Conservation (phyloP, 2,888 invertebrate genomes). For the Idaea aversata region DNA sequence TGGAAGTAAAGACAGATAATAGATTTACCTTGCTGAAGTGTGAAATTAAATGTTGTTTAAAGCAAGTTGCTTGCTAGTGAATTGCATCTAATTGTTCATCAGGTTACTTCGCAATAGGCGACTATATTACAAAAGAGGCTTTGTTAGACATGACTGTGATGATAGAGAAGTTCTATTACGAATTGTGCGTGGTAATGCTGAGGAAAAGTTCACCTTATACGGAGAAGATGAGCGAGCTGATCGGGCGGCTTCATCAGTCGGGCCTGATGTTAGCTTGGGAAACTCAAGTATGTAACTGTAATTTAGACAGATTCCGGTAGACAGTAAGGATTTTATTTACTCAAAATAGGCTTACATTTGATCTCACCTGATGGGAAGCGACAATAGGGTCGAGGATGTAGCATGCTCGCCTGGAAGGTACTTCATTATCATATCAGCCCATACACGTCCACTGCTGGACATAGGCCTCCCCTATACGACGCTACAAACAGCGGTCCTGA, state of each 20-base stretch:
- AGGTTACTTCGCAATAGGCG: constrained; percentile 85
- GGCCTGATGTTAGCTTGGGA: constrained; percentile 84
- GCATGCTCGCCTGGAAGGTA: constrained; percentile 54
- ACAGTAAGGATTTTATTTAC: background rate
- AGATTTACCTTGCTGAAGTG: background rate
- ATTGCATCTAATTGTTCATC: constrained; percentile 2
- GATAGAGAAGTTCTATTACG: constrained; percentile 84
- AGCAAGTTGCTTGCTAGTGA: background rate
- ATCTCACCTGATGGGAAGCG: too few species aligned
- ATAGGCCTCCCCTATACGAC: too few species aligned
- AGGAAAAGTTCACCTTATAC: constrained; percentile 83
- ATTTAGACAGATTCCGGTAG: background rate
- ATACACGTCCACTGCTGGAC: too few species aligned
- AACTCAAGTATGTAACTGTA: constrained; percentile 67
- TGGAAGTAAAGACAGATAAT: too few species aligned
- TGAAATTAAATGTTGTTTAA: background rate
- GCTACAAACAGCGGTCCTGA: too few species aligned
- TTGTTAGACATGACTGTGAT: constrained; percentile 81
- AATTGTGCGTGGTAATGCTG: constrained; percentile 82
- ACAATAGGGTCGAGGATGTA: constrained; percentile 10
- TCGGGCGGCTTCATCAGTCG: constrained; percentile 81
- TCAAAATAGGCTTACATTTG: too few species aligned
- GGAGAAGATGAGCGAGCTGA: constrained; percentile 74
- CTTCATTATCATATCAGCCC: too few species aligned
- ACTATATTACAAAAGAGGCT: constrained; percentile 81